Base-by-base conservation (phyloP, 2,888 invertebrate species). In the Apotomis capreana region DNA sequence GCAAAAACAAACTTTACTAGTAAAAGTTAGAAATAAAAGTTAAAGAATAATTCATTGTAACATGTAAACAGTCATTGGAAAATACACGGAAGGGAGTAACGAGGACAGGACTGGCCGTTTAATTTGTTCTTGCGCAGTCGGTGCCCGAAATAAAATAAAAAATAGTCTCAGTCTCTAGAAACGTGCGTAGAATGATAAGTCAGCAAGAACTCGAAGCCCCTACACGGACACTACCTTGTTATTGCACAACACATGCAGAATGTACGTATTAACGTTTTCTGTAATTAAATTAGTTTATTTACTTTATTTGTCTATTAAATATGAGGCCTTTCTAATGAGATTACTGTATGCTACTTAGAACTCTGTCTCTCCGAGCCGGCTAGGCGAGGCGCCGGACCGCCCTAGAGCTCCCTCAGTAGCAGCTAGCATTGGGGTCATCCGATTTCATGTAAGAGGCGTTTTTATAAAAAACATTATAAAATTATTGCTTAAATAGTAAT, bases 181-280 rank as follows among this genome's bases (percentile, higher is more conserved):
- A 83, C 74, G 77, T 74, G 76, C 75, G 76, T 69, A 73, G 72
- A 77, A 77, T 78, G 82, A 84, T 86, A 89, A 90, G 87, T 85
- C 91, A 88, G 89, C 90, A 84, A 88, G 88, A 89, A 89, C 26
- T 26, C 26, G 26, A 26, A 26, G 26, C 77, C 80, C 82, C 87
- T 89, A 90, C 26, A 26, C 79, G 79, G 84, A 82, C 81, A 83
- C 76, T 89, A 92, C 92, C 74, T 88, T 77, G 83, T 90, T 92
- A 92, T 91, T 92, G 91, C 91, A 92, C 91, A 90, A 90, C 92
- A 89, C 91, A 88, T 87, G 89, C 89, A 86, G 86, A 86, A 86
- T 84, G 89, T 92, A 91, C 90, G 91, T 90, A 92, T 92, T 82
- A 83, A 85, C 82, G 88, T 88, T 89, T 79, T 80, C 71, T 73